Base-by-base conservation (phyloP, 2,797 vertebrate genomes). In the Lepus townsendii region DNA sequence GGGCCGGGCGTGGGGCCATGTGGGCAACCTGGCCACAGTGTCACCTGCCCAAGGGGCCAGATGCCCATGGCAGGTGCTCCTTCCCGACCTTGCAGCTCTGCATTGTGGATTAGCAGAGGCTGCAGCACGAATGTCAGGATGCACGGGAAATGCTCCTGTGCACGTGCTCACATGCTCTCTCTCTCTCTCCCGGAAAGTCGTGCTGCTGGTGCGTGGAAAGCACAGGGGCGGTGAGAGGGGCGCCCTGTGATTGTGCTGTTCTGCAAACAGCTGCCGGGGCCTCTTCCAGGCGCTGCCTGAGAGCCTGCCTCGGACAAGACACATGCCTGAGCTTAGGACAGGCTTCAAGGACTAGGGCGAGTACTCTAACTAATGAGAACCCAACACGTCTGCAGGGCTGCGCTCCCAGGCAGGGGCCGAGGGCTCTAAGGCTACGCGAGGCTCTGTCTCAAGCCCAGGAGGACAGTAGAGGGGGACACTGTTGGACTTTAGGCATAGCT, bases 401-500 rank as follows among this genome's bases (percentile, higher is more conserved):
- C 68, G 65, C 22, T 95, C 54, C 66, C 26, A 66, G 80, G 35
- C 20, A 88, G 69, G 8, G 27, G 68, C 1, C 3, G 68, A 85
- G 27, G 79, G 63, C 13, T n/a, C 13, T 62, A 87, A 68, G 6
- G 76, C 9, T 90, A 73, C 83, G 22, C 66, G 30, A 26, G 9
- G 9, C 71, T 82, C 0, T 66, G 32, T 50, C 68, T 83, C n/a
- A 87, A 75, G 35, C 22, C 24, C 84, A 66, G 63, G 13, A 77
- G 42, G n/a, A 94, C 20, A 82, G 14, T 35, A 88, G 54, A 14
- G 47, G 79, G 83, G 27, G 57, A 87, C 65, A 82, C 42, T 71
- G 20, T 84, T 86, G 88, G 65, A 85, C 87, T 91, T n/a, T 88
- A 80, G 63, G 13, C 47, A 57, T 63, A 93, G 72, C 42, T 78